Percentiles rank a stretch among this genome's conserved stretches.
Conservation (phyloP, 2,888 invertebrate species). For the Drosophila emarginata region DNA sequence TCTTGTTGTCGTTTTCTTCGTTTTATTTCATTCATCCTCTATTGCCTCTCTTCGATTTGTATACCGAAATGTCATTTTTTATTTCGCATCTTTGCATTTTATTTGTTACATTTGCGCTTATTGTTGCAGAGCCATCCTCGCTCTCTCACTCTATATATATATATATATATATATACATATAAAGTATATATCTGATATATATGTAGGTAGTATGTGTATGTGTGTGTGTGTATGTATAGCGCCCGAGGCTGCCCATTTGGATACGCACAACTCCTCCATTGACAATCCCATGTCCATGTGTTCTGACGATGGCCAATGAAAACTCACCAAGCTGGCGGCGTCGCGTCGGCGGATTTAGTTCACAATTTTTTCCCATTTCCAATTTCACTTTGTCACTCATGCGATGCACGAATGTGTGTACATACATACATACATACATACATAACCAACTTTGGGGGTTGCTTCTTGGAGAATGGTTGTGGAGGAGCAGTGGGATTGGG, state of each 20-base stretch:
- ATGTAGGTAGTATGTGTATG: constrained; percentile 1
- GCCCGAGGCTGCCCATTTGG: constrained; percentile 49
- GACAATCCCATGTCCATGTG: constrained; percentile 75
- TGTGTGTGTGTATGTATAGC: constrained; percentile 15
- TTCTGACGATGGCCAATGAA: constrained; percentile 68
- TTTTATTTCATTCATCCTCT: constrained; percentile 6
- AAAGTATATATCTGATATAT: constrained; percentile 1
- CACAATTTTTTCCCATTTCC: constrained; percentile 56
- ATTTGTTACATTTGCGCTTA: constrained; percentile 75
- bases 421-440: constrained; percentile 70
- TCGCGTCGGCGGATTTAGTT: constrained; percentile 60
- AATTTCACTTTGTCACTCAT: constrained; percentile 68
- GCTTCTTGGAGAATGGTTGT: not conserved
- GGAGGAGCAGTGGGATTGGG: not conserved
- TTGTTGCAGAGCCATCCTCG: constrained; percentile 20
- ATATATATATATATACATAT: constrained; percentile 33
- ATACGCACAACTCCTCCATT: constrained; percentile 64
- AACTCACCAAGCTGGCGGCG: constrained; percentile 65
- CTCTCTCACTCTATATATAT: not conserved
- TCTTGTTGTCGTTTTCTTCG: not conserved
- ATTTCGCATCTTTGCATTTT: constrained; percentile 74
- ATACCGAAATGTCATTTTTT: constrained; percentile 77
- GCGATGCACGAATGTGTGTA: constrained; percentile 59
- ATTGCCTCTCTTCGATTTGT: constrained; percentile 66
- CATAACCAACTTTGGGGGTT: constrained; percentile 39